These are phyloP conservation scores for Panonychus citri DNA, from an alignment of 1,140 invertebrate species.

Conservation along the genomic window DNA sequence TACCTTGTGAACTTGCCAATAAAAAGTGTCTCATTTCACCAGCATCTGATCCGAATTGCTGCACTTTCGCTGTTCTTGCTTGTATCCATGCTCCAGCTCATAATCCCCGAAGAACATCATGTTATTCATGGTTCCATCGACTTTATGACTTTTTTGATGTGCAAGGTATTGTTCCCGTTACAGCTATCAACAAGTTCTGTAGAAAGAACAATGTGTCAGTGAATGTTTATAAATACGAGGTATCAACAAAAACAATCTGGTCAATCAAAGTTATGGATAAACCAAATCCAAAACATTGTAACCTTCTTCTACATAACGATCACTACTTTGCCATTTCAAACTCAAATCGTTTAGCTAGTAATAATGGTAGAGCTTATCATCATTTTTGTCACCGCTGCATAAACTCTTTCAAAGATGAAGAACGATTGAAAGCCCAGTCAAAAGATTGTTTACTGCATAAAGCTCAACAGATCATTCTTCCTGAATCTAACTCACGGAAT, in stretches of 20 bases:
- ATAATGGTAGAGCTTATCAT: background rate
- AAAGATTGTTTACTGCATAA: background rate
- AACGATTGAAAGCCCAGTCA: background rate
- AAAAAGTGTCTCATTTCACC: background rate
- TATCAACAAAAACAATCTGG: background rate
- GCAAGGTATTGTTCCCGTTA: background rate
- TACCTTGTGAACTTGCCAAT: background rate
- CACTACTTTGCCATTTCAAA: background rate
- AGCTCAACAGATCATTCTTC: background rate
- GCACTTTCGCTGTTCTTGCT: background rate
- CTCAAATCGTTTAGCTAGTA: background rate
- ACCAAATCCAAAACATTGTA: background rate
- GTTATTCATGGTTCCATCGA: background rate
- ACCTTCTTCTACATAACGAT: background rate
- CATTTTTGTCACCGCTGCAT: background rate
- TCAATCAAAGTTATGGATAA: background rate
- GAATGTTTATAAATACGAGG: background rate
- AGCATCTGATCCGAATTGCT: background rate
- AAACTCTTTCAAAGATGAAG: background rate
- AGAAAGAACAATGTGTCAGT: background rate
- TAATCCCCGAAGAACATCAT: background rate
- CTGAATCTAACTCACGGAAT: background rate
- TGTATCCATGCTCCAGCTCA: background rate
- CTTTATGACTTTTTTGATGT: background rate
- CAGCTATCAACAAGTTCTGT: background rate